Evolutionary conservation across 2,888 invertebrate species (phyloP).

Genomic region (Caenorhabditis angaria): DNA sequence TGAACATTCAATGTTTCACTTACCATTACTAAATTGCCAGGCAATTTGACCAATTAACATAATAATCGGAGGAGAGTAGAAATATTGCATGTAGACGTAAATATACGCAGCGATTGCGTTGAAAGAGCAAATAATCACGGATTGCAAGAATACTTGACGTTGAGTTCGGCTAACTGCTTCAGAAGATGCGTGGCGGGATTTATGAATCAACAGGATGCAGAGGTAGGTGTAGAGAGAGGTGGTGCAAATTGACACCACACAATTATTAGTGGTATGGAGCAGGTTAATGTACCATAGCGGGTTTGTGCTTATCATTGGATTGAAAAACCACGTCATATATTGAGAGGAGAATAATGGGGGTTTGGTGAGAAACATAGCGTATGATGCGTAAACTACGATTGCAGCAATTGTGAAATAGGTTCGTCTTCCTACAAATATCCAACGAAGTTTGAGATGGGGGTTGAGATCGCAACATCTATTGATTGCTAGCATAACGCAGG

Average conservation of each 20-base stretch:
- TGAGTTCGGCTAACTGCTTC: slow-evolving; percentile 23
- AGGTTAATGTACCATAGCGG: background rate
- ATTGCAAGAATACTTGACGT: slow-evolving; percentile 18
- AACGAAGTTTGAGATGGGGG: background rate
- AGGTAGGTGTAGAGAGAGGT: slow-evolving; percentile 8
- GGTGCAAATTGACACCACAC: background rate
- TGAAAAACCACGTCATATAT: background rate
- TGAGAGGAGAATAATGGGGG: background rate
- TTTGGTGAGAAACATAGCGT: slow-evolving; percentile 3
- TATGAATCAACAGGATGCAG: slow-evolving; percentile 27
- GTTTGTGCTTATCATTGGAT: background rate
- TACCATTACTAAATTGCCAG: slow-evolving; percentile 51
- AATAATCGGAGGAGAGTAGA: slow-evolving; percentile 31
- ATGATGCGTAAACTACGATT: slow-evolving; percentile 7
- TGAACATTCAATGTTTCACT: background rate
- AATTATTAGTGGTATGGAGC: background rate
- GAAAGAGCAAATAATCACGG: slow-evolving; percentile 29
- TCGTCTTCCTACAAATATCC: slow-evolving; percentile 14
- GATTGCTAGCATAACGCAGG: slow-evolving; percentile 18
- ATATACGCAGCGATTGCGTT: slow-evolving; percentile 48
- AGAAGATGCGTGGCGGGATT: slow-evolving; percentile 13
- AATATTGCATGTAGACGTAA: slow-evolving; percentile 54
- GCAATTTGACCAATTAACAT: slow-evolving; percentile 45
- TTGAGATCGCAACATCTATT: slow-evolving; percentile 15
- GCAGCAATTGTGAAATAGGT: slow-evolving; percentile 7